Percentiles rank a stretch among this genome's conserved stretches.
These are phyloP conservation scores for Pelodytes ibericus DNA, from an alignment of 2,797 vertebrate genomes.

Conservation along the genomic window DNA sequence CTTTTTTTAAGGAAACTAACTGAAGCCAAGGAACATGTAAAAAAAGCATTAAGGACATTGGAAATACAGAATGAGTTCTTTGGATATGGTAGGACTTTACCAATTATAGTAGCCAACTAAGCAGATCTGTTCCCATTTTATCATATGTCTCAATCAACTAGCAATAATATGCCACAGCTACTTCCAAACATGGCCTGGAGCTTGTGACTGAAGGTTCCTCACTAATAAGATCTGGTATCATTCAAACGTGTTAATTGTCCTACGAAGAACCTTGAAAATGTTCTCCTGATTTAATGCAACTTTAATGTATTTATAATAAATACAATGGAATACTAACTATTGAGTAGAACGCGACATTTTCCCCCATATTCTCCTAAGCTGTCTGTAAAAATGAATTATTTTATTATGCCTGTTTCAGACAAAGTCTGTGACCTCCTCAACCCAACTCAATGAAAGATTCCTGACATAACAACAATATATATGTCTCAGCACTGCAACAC, in stretches of 20 bases:
- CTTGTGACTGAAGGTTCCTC: background rate
- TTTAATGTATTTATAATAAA: slow-evolving; percentile 7
- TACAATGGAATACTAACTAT: background rate
- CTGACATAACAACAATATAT: too few relatives aligned
- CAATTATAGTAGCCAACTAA: slow-evolving; percentile 32
- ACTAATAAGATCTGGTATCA: background rate
- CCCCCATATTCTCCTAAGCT: background rate
- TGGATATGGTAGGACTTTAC: slow-evolving; percentile 22
- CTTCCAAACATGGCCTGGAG: slow-evolving; percentile 35
- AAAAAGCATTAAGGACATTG: slow-evolving; percentile 42
- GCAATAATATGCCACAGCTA: slow-evolving; percentile 18
- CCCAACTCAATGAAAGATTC: background rate
- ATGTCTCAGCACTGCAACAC: too few relatives aligned
- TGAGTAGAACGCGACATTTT: slow-evolving; percentile 5
- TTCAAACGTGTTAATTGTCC: background rate
- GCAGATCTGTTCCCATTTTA: background rate
- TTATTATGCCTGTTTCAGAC: background rate
- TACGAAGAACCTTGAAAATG: background rate
- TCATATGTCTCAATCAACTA: slow-evolving; percentile 13
- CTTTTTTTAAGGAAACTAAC: slow-evolving; percentile 52
- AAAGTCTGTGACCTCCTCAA: background rate
- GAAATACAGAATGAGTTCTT: slow-evolving; percentile 43
- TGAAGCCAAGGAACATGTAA: slow-evolving; percentile 39
- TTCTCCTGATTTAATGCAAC: background rate
- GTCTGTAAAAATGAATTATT: background rate